Conservation (phyloP, 2,113 vertebrate species). For the Tachysurus fulvidraco region DNA sequence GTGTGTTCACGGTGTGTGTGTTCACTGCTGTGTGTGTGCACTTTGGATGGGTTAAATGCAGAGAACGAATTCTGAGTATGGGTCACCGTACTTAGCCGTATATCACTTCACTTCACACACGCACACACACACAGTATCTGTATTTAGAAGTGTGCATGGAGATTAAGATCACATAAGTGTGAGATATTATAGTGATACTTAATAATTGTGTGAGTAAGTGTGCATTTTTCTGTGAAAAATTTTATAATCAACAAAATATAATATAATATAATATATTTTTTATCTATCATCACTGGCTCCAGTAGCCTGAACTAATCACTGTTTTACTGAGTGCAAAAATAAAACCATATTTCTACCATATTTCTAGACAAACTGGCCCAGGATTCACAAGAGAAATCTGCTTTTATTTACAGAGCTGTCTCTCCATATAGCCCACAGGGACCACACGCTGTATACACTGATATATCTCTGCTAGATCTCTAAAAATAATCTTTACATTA, state of each 20-base stretch:
- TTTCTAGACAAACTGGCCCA: not conserved
- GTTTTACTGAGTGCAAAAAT: not conserved
- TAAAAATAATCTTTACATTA: not conserved
- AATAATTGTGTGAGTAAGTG: not conserved
- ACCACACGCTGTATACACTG: not conserved
- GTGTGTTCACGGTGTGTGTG: too few species aligned
- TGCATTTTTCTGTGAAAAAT: not conserved
- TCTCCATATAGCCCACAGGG: not conserved
- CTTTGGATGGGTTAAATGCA: too few species aligned
- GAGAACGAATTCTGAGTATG: too few species aligned
- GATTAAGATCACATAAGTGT: not conserved
- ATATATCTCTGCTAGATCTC: not conserved
- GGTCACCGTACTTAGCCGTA: too few species aligned
- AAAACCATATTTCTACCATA: not conserved
- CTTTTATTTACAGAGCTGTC: not conserved
- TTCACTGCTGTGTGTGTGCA: too few species aligned
- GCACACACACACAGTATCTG: too few species aligned
- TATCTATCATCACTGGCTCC: not conserved
- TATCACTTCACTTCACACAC: too few species aligned
- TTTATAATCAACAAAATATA: not conserved
- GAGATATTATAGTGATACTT: not conserved
- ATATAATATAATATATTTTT: not conserved
- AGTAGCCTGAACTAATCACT: not conserved
- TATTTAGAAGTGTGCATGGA: not conserved
- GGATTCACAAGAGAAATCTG: not conserved